Evolutionary conservation across 2,888 invertebrate genomes (phyloP), one percentile per base, ranked within the genome.

Genomic region (Campoplex capitator): DNA sequence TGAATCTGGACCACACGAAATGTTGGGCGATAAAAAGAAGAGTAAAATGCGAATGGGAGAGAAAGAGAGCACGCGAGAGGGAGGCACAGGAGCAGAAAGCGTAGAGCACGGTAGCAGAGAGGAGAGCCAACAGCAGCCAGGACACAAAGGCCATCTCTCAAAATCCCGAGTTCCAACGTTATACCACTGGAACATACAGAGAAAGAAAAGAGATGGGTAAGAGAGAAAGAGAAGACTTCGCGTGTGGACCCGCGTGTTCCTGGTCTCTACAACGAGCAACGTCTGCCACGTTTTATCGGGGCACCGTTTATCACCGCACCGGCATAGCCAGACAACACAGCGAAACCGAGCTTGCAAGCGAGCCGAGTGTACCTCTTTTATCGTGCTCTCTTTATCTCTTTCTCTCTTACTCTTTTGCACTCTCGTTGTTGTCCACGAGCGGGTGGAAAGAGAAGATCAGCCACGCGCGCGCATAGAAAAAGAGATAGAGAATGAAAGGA

Each of bases 241-340:
- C 18, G 74, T 79, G 79, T 62, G 82, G 79, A 78, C 73, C 74
- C 48, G 71, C 56, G 62, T 80, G 74, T 74, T 68, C 56, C 84
- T 32, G 68, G 65, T 71, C 80, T 82, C 86, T 71, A 78, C 81
- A 77, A 80, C 87, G 80, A 77, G 73, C 76, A 84, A 88, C 88
- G 88, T 85, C 88, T 89, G 89, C 89, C 88, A 86, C 91, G 91
- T 93, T 93, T 93, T 93, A 93, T 92, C 92, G 91, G 89, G 86
- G 88, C 89, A 90, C 91, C 92, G 92, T 93, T 93, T 92, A 92
- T 93, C 93, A 93, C 92, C 89, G 92, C 88, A 75, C 86, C 86
- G 81, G 83, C 84, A 85, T 91, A 90, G 91, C 91, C 90, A 92
- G 91, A 92, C 92, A 92, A 92, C 90, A 87, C 89, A 71, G 89